phyloP scores from a whole-genome alignment of 2,888 invertebrate genomes.

The Bembecia ichneumoniformis region DNA sequence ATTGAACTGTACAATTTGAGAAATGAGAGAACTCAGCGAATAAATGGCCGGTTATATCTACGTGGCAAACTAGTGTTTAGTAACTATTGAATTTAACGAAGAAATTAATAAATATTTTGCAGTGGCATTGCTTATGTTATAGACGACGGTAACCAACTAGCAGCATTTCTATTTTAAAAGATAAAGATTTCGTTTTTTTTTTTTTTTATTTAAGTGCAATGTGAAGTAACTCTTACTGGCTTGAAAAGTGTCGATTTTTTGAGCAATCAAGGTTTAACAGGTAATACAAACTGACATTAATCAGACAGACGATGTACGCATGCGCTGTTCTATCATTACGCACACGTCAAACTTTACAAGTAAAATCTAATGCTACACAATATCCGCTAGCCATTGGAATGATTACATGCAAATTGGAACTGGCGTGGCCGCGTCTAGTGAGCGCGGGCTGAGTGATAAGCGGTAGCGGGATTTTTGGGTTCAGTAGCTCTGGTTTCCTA shows the following conservation, averaged over 20 bases:
- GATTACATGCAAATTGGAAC: slow-evolving; percentile 29
- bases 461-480: not conserved
- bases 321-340: not conserved
- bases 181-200: too few species aligned
- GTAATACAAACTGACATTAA: too few species aligned
- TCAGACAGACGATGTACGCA: not conserved
- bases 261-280: too few species aligned
- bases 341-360: not conserved
- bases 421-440: slow-evolving; percentile 19
- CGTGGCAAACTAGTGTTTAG: not conserved
- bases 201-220: too few species aligned
- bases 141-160: too few species aligned
- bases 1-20: not conserved
- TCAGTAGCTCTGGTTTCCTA: too few species aligned
- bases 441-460: slow-evolving; percentile 11
- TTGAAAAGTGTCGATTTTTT: too few species aligned
- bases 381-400: slow-evolving; percentile 21
- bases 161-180: too few species aligned
- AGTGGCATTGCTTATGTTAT: too few species aligned
- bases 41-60: too few species aligned
- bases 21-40: not conserved
- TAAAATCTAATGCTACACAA: slow-evolving; percentile 14
- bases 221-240: too few species aligned
- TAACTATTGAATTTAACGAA: not conserved
- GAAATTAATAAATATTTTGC: too few species aligned